Evolutionary conservation across 35 echinoderm and acorn worm genomes (phyloP).

Genomic region (Ophioderma brevispina): DNA sequence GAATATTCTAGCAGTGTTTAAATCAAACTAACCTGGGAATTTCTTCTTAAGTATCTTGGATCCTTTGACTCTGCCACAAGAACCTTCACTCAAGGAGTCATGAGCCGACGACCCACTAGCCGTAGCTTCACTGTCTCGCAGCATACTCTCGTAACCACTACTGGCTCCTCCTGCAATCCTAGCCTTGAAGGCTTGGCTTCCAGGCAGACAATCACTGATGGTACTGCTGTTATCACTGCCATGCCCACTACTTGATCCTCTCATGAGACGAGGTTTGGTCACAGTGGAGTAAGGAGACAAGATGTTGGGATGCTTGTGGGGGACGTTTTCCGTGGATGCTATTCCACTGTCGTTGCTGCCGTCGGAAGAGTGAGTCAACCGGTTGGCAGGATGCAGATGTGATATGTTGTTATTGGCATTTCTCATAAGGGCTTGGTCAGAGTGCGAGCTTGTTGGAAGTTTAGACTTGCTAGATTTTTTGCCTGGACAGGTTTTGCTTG

Average conservation of each 20-base stretch:
- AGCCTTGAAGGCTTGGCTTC: constrained; percentile 31
- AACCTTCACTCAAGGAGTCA: constrained; percentile 93
- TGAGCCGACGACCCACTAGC: constrained; percentile 84
- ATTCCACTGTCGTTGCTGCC: constrained; percentile 98
- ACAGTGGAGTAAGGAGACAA: constrained; percentile 97
- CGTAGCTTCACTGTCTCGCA: constrained; percentile 89
- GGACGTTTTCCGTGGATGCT: constrained; percentile 86
- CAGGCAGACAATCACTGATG: constrained; percentile 78
- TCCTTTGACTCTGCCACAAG: constrained; percentile 77
- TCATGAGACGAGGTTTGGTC: constrained; percentile 72
- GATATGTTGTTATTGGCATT: constrained; percentile 61
- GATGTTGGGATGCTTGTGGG: constrained; percentile 63
- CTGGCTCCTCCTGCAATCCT: constrained; percentile 77
- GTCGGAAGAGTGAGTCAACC: constrained; percentile 90
- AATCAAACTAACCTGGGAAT: constrained; percentile 75
- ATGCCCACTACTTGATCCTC: constrained; percentile 91
- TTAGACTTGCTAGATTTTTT: constrained; percentile 15
- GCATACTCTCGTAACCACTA: constrained; percentile 98
- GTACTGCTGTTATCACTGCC: constrained; percentile 98
- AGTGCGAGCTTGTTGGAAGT: constrained; percentile 38
- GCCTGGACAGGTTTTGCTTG: background rate
- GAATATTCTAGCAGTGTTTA: too few relatives aligned
- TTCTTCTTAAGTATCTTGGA: constrained; percentile 86
- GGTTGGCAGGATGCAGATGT: constrained; percentile 62
- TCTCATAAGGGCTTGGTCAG: constrained; percentile 36